These are phyloP conservation scores for Chiroxiphia lanceolata DNA, from an alignment of 2,797 vertebrate species.

Conservation along the genomic window DNA sequence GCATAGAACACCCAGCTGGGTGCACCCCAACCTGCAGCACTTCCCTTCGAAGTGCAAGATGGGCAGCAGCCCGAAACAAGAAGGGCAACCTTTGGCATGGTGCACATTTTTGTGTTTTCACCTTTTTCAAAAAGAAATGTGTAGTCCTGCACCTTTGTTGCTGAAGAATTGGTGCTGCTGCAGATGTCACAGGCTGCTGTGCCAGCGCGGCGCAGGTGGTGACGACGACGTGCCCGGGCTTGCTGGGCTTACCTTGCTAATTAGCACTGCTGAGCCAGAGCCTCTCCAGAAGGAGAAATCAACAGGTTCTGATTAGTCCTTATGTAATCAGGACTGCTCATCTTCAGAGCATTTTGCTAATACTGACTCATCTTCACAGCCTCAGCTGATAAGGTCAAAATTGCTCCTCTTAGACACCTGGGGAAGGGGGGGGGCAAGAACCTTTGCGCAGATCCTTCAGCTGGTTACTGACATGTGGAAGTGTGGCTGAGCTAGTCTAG, in stretches of 20 bases:
- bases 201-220: fast-evolving
- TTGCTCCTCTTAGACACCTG: background rate
- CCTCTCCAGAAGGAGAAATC: background rate
- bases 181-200: background rate
- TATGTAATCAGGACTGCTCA: conserved; percentile 3
- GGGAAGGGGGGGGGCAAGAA: background rate
- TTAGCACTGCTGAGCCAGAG: background rate
- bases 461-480: fast-evolving
- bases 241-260: background rate
- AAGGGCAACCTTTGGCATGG: fast-evolving
- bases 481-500: background rate
- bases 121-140: background rate
- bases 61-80: background rate
- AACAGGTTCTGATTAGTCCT: conserved; percentile 24
- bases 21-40: background rate
- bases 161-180: background rate
- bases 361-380: background rate
- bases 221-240: fast-evolving
- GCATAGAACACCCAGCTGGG: background rate
- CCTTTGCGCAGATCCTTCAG: background rate
- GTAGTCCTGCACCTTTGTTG: too few species aligned
- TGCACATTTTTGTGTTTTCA: background rate
- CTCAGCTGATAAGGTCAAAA: background rate
- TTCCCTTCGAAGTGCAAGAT: background rate
- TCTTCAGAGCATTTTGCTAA: background rate